phyloP scores from a whole-genome alignment of 2,113 vertebrate species.

The Natator depressus region DNA sequence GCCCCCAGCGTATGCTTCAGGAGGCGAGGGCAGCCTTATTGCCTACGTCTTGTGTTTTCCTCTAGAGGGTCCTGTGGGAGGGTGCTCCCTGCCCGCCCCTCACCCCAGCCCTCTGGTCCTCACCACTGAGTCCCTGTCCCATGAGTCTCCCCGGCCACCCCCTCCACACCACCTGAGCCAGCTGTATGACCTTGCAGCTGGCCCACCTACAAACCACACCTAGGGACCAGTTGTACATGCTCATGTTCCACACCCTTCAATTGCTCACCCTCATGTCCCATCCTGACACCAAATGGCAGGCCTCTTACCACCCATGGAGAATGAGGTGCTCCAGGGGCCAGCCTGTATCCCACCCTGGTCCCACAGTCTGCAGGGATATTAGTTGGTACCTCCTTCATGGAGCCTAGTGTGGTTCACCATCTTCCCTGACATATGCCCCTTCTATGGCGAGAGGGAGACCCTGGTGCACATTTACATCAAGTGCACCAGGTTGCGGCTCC shows the following conservation, averaged over 20 bases:
- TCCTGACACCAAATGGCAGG: background rate
- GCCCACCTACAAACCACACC: background rate
- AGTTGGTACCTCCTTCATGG: background rate
- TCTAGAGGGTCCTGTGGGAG: background rate
- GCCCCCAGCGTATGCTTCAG: background rate
- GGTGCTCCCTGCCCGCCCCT: background rate
- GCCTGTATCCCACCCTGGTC: background rate
- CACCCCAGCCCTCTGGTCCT: background rate
- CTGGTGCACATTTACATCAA: background rate
- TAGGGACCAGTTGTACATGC: background rate
- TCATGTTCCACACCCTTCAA: background rate
- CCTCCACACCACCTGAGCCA: background rate
- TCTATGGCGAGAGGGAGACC: background rate
- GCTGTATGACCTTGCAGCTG: background rate
- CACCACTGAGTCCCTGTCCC: background rate
- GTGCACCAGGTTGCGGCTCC: background rate
- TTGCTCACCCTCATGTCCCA: background rate
- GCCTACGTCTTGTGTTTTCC: background rate
- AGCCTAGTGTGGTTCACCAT: background rate
- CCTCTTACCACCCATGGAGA: background rate
- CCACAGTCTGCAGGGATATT: background rate
- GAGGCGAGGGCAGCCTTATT: background rate
- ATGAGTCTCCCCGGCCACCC: background rate
- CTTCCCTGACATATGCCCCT: background rate
- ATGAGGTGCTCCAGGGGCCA: background rate